Conservation (phyloP, 2,113 vertebrate species). For the Plecotus auritus region DNA sequence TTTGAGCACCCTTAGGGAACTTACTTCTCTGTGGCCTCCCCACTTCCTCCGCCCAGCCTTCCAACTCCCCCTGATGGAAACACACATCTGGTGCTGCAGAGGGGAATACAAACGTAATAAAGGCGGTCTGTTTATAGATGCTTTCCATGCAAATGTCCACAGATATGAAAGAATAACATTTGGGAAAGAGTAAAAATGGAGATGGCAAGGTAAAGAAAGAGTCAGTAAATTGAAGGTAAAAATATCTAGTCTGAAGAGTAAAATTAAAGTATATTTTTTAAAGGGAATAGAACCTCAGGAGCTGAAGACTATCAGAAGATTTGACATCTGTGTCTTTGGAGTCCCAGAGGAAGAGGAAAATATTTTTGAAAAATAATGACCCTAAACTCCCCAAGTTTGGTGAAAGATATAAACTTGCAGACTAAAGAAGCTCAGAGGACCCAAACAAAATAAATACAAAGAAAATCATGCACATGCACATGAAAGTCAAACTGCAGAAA, state of each 20-base stretch:
- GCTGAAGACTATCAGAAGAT: neutral
- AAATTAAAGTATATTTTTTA: neutral
- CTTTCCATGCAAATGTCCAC: neutral
- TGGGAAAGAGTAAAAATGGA: neutral
- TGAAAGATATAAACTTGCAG: neutral
- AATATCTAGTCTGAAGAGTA: neutral
- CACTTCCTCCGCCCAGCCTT: neutral
- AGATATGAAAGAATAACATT: neutral
- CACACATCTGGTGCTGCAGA: neutral
- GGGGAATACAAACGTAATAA: neutral
- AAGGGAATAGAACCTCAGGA: neutral
- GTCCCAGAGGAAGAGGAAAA: neutral
- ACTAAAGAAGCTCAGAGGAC: neutral
- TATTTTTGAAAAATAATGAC: neutral
- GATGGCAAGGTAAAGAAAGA: neutral
- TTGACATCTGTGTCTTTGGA: neutral
- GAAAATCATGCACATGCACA: neutral
- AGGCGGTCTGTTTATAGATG: neutral
- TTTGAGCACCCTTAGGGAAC: neutral
- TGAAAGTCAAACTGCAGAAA: neutral
- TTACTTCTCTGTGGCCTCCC: neutral
- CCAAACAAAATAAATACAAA: neutral
- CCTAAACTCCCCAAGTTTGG: neutral
- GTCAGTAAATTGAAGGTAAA: neutral
- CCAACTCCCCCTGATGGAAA: neutral